Evolutionary conservation across 2,113 vertebrate genomes (phyloP).

Genomic region (Canis aureus): DNA sequence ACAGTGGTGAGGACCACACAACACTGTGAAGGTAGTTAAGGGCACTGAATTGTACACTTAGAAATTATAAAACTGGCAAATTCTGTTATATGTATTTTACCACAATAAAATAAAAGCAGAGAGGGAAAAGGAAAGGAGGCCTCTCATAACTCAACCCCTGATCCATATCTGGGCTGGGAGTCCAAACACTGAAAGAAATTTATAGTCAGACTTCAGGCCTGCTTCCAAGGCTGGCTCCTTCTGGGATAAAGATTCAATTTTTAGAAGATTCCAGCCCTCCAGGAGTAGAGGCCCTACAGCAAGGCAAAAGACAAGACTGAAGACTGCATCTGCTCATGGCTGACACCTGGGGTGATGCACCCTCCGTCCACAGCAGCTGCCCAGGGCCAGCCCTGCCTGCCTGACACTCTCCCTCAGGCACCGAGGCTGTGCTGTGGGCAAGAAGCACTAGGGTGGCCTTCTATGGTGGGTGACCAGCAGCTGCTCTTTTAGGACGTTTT

Average conservation of each 20-base stretch:
- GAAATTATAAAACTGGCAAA: neutral
- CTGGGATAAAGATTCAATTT: neutral
- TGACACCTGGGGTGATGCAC: rapidly evolving
- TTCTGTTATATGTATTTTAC: neutral
- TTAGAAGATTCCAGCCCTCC: neutral
- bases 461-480: too few species aligned
- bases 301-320: neutral
- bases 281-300: neutral
- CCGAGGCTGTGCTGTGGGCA: neutral
- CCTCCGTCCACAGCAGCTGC: neutral
- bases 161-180: neutral
- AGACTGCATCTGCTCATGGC: rapidly evolving
- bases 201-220: neutral
- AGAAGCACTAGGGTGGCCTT: neutral
- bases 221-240: neutral
- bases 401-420: neutral
- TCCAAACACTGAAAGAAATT: neutral
- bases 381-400: neutral
- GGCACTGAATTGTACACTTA: rapidly evolving
- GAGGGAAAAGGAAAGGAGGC: neutral
- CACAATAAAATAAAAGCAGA: neutral
- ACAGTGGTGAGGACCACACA: rapidly evolving
- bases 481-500: neutral
- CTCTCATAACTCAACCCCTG: neutral
- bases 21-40: neutral